Evolutionary conservation across 37 sponge, comb jelly and placozoan species (phyloP).

Genomic region (Beroe forskalii): DNA sequence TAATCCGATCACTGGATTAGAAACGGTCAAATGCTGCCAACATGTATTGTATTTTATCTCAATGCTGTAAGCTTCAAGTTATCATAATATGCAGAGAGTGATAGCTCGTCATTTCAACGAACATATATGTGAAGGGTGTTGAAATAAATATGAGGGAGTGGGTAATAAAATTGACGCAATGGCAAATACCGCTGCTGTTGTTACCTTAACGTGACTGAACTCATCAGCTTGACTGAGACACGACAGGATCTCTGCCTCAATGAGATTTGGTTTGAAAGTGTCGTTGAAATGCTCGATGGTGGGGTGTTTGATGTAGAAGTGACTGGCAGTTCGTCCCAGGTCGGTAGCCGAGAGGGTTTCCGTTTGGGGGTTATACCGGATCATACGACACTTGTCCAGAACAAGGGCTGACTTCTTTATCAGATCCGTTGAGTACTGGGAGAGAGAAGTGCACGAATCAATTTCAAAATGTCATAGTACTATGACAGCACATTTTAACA

Average conservation of each 20-base stretch:
- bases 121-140: not conserved
- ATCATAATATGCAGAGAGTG: no score
- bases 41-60: no score
- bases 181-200: no score
- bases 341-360: conserved; percentile 80
- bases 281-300: conserved; percentile 91
- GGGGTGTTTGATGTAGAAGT: conserved; percentile 91
- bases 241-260: conserved; percentile 76
- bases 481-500: not conserved
- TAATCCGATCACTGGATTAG: no score
- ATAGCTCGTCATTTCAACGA: not conserved
- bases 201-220: conserved; percentile 91
- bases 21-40: no score
- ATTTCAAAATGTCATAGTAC: no score
- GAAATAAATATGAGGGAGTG: not conserved
- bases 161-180: not conserved
- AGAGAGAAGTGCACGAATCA: not conserved
- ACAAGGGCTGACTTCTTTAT: conserved; percentile 72
- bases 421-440: conserved; percentile 69
- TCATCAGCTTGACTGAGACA: conserved; percentile 87
- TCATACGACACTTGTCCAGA: conserved; percentile 88
- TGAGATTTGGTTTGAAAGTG: conserved; percentile 74
- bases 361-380: conserved; percentile 79
- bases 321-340: conserved; percentile 88
- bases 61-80: no score